Percentiles rank a stretch among this genome's conserved stretches.
phyloP scores from a whole-genome alignment of 2,888 invertebrate species.

The Orthonychiurus folsomi region DNA sequence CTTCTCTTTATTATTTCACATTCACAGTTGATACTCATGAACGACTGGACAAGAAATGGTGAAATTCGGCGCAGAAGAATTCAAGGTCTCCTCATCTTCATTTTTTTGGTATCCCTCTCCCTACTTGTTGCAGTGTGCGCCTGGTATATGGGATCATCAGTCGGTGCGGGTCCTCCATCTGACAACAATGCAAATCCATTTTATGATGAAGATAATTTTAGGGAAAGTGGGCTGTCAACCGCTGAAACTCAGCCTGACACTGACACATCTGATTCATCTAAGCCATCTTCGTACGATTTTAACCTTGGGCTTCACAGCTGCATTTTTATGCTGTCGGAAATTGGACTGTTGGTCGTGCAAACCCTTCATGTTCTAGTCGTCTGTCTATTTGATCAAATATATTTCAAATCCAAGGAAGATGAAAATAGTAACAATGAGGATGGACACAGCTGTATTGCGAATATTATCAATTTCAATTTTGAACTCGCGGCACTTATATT shows the following conservation, averaged over 20 bases:
- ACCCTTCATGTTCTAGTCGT: constrained; percentile 34
- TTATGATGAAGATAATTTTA: neutral
- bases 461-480: constrained; percentile 37
- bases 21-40: constrained; percentile 34
- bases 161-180: neutral
- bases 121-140: constrained; percentile 29
- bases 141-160: constrained; percentile 29
- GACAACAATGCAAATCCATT: neutral
- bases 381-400: constrained; percentile 34
- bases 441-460: constrained; percentile 25
- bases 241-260: neutral
- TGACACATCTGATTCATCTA: no score
- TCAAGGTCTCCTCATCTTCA: constrained; percentile 28
- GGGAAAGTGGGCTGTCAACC: neutral
- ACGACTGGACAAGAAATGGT: constrained; percentile 28
- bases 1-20: constrained; percentile 5
- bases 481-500: constrained; percentile 32
- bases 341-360: constrained; percentile 33
- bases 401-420: constrained; percentile 10
- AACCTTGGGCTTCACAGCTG: constrained; percentile 36
- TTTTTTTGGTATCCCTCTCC: constrained; percentile 28
- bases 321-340: constrained; percentile 37
- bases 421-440: constrained; percentile 21
- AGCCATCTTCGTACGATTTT: constrained; percentile 24
- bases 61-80: constrained; percentile 28